Percentiles rank a stretch among this genome's conserved stretches.
Evolutionary conservation across 1,140 invertebrate genomes (phyloP).

Genomic region (Tetragnatha versicolor): DNA sequence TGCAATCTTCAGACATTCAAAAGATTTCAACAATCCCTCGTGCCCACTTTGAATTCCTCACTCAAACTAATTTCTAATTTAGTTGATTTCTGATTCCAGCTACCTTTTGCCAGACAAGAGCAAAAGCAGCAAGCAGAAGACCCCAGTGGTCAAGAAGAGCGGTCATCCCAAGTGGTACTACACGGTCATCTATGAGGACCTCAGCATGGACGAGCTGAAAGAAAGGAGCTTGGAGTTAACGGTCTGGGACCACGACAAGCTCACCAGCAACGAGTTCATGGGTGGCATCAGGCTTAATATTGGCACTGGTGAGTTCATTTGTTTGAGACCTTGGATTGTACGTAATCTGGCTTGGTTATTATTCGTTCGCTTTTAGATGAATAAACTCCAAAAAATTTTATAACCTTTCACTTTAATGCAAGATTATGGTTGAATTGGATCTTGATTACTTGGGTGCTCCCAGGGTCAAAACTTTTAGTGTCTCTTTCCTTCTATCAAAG

Average conservation of each 20-base stretch:
- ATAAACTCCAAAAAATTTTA: too few species aligned
- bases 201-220: slow-evolving; percentile 79
- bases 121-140: slow-evolving; percentile 88
- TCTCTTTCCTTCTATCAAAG: too few species aligned
- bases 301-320: slow-evolving; percentile 75
- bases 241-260: slow-evolving; percentile 92
- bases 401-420: too few species aligned
- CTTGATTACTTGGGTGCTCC: too few species aligned
- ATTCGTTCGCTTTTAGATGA: too few species aligned
- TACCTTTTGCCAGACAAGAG: slow-evolving; percentile 89
- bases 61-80: slow-evolving; percentile 1
- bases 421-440: too few species aligned
- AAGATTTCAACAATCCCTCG: too few species aligned
- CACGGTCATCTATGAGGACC: slow-evolving; percentile 87
- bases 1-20: too few species aligned
- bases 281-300: slow-evolving; percentile 88
- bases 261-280: slow-evolving; percentile 93
- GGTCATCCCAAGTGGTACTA: slow-evolving; percentile 85
- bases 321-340: too few species aligned
- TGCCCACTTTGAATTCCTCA: too few species aligned
- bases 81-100: slow-evolving; percentile 66
- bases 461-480: too few species aligned
- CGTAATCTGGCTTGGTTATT: too few species aligned
- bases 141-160: slow-evolving; percentile 77
- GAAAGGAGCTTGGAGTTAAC: slow-evolving; percentile 88